Base-by-base conservation (phyloP, 2,888 invertebrate genomes). In the Timema cristinae region DNA sequence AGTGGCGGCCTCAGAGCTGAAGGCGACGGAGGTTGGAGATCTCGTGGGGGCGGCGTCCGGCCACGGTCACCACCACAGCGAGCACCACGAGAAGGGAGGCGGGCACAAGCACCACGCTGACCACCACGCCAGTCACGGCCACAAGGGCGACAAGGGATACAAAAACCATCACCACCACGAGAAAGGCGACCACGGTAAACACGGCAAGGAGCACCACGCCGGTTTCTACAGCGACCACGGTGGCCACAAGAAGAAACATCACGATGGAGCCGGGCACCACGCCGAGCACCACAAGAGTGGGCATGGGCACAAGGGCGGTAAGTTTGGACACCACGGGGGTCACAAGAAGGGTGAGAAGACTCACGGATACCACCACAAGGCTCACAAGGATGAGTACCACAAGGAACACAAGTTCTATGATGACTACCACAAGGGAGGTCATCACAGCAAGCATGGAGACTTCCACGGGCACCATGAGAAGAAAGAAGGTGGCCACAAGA, bases 401-500 rank as follows among this genome's bases (percentile, higher is more conserved):
- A 94, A 94, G 81, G 91, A 93, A 78, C 93, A 94, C 79, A 90
- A 92, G 79, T 93, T 92, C 88, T 93, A 90, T 81, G 93, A 94
- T 77, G 93, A 93, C 82, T 90, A 92, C 78, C 92, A 93, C 77
- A 91, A 92, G 78, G 89, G 90, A 66, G 93, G 90, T 0, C 91
- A 91, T 77, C 91, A 93, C 81, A 91, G 91, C 80, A 92, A 93
- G 79, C 91, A 93, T 79, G 93, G 92, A 74, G 80, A 79, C 67
- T 91, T 87, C 56, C 90, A 89, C 81, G 90, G 92, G 79, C 90
- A 90, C 79, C 90, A 92, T 77, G 91, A 90, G 48, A 90, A 91
- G 82, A 91, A 93, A 82, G 91, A 93, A 82, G 94, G 93, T 72
- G 91, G 91, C 7, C 89, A 90, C 81, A 88, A 89, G 81, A 91